phyloP scores from a whole-genome alignment of 2,888 invertebrate genomes.

The Eristalis arbustorum region DNA sequence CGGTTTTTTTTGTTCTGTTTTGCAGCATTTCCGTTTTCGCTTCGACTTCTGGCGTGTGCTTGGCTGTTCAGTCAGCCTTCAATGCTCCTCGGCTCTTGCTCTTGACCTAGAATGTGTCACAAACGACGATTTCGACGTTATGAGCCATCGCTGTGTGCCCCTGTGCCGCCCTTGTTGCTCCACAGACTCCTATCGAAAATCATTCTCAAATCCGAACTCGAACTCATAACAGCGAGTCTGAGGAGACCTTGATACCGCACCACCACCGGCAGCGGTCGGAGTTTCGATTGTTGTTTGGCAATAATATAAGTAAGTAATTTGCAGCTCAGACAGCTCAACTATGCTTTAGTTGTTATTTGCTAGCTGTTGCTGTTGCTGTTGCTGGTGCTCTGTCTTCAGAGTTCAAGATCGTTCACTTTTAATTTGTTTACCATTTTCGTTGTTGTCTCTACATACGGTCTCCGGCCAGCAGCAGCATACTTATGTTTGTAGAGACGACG shows the following conservation, averaged over 20 bases:
- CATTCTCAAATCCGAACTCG: background rate
- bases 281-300: conserved; percentile 14
- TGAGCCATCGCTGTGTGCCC: background rate
- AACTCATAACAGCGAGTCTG: background rate
- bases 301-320: background rate
- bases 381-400: background rate
- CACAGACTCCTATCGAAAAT: background rate
- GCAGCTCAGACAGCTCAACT: background rate
- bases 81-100: background rate
- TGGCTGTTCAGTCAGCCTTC: background rate
- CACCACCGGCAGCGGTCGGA: too few species aligned
- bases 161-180: too few species aligned
- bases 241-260: conserved; percentile 16
- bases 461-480: background rate
- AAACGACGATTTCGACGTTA: background rate
- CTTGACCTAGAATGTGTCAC: conserved; percentile 5
- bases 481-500: background rate
- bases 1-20: too few species aligned
- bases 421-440: conserved; percentile 31
- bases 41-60: background rate
- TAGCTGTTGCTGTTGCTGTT: background rate
- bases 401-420: conserved; percentile 45
- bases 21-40: background rate
- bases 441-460: background rate
- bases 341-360: conserved; percentile 7